phyloP scores from a whole-genome alignment of 2,113 vertebrate genomes.

The Burhinus oedicnemus region DNA sequence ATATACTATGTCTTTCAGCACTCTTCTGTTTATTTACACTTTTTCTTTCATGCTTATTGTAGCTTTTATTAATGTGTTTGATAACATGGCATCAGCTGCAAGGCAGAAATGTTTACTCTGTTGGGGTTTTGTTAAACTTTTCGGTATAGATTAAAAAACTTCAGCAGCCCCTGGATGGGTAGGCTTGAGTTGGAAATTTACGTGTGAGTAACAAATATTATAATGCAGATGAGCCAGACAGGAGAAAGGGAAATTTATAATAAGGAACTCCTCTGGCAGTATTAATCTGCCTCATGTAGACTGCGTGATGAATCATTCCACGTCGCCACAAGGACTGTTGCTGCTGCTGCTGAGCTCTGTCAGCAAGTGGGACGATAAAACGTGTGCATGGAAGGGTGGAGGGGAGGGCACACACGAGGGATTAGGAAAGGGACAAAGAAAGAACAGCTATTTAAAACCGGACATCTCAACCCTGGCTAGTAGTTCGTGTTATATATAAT shows the following conservation, averaged over 20 bases:
- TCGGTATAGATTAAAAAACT: conserved; percentile 28
- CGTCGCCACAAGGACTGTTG: neutral
- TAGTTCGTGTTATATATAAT: neutral
- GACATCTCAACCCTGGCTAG: neutral
- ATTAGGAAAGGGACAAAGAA: neutral
- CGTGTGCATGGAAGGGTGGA: neutral
- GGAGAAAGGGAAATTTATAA: conserved; percentile 38
- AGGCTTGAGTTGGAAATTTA: conserved; percentile 10
- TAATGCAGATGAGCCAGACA: conserved; percentile 21
- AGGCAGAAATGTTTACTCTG: neutral
- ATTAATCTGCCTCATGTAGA: conserved; percentile 36
- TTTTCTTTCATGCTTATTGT: neutral
- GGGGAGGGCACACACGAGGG: neutral
- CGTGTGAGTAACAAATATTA: neutral
- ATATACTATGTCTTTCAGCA: neutral
- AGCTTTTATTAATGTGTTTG: conserved; percentile 23
- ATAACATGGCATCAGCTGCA: conserved; percentile 8
- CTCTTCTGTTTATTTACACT: neutral
- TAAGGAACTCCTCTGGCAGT: neutral
- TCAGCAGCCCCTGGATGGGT: neutral
- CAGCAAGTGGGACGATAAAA: neutral
- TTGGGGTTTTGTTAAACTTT: neutral
- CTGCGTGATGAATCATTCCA: conserved; percentile 25
- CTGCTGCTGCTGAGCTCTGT: neutral
- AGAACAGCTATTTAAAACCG: conserved; percentile 1